Evolutionary conservation across 2,888 invertebrate genomes (phyloP).

Genomic region (Parthenolecanium corni): DNA sequence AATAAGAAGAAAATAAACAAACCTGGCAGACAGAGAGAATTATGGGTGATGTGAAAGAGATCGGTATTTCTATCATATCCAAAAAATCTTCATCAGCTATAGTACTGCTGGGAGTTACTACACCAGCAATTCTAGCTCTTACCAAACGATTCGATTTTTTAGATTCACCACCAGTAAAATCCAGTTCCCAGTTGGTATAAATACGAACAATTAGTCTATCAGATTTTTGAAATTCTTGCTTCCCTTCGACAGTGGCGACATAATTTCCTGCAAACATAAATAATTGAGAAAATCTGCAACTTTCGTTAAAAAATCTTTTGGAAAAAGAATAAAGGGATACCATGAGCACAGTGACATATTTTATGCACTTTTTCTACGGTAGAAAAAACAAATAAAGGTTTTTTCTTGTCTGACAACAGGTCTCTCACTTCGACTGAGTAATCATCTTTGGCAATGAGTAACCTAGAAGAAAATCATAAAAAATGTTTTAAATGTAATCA

Average conservation of each 20-base stretch:
- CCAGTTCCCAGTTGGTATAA: constrained; percentile 58
- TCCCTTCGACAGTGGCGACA: constrained; percentile 53
- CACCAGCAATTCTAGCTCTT: constrained; percentile 59
- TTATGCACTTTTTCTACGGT: constrained; percentile 60
- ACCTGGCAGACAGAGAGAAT: constrained; percentile 51
- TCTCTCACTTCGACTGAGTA: constrained; percentile 51
- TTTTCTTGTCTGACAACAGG: constrained; percentile 39
- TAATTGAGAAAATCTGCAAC: neutral
- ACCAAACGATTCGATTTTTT: constrained; percentile 39
- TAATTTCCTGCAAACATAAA: constrained; percentile 46
- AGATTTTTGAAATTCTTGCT: constrained; percentile 39
- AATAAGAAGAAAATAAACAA: constrained; percentile 29
- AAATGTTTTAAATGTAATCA: neutral
- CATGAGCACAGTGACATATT: constrained; percentile 54
- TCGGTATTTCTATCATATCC: constrained; percentile 63
- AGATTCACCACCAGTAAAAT: constrained; percentile 36
- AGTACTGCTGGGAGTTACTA: constrained; percentile 53
- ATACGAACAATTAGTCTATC: constrained; percentile 49
- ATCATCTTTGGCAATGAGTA: constrained; percentile 50
- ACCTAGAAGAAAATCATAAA: constrained; percentile 35
- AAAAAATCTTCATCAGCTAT: constrained; percentile 38
- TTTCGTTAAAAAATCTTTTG: no score
- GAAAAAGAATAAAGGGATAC: no score
- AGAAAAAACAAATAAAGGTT: constrained; percentile 51
- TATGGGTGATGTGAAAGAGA: constrained; percentile 45